A percentile compares a stretch with the other conserved stretches of the same genome.
phyloP scores from a whole-genome alignment of 2,113 vertebrate genomes.

The Pomatorhinus ruficollis region DNA sequence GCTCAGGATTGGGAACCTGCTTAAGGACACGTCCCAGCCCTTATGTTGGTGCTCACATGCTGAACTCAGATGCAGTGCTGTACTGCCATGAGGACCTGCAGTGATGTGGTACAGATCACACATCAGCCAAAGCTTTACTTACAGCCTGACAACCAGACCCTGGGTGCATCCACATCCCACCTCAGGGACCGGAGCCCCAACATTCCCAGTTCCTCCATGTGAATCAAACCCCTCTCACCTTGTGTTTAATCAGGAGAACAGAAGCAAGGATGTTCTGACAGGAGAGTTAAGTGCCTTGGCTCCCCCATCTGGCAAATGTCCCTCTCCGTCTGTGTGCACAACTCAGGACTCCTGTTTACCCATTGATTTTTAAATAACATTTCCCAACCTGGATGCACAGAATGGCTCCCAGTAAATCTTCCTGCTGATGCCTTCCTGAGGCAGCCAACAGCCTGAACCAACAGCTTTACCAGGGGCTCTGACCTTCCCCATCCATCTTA shows the following conservation, averaged over 20 bases:
- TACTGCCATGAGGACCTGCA: neutral
- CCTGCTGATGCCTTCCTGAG: slow-evolving; percentile 10
- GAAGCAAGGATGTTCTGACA: neutral
- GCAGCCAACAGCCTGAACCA: neutral
- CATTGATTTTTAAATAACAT: slow-evolving; percentile 61
- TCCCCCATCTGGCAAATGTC: neutral
- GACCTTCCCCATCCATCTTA: slow-evolving; percentile 58
- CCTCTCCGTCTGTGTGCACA: neutral
- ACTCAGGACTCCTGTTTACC: neutral
- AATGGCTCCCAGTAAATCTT: slow-evolving; percentile 25
- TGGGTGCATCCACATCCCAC: neutral
- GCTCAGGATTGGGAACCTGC: neutral
- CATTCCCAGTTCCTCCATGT: fast-evolving
- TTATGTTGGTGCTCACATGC: neutral
- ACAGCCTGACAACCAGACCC: neutral
- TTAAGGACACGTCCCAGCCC: fast-evolving
- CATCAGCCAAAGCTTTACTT: neutral
- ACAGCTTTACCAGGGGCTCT: neutral
- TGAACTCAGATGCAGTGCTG: fast-evolving
- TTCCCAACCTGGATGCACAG: neutral
- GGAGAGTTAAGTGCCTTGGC: neutral
- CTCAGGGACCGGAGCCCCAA: fast-evolving
- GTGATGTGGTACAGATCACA: fast-evolving
- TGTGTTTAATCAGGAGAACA: neutral
- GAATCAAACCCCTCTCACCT: neutral